Evolutionary conservation across 1,140 invertebrate genomes (phyloP), one percentile per base, ranked within the genome.

Genomic region (Meteorus sp.): DNA sequence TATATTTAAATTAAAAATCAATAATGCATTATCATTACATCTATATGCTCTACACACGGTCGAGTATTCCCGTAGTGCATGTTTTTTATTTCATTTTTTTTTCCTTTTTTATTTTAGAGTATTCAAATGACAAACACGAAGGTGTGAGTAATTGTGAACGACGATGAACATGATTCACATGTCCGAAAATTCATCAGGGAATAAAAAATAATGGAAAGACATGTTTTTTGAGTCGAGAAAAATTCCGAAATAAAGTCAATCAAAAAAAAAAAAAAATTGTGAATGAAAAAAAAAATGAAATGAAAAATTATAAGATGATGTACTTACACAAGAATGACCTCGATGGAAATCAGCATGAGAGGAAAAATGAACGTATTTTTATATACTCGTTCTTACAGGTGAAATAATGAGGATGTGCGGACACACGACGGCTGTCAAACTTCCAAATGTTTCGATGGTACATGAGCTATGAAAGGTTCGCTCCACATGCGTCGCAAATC

Each of bases 401-500:
- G 37, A 2, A 44, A 48, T 51, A 43, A 9, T 39, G 17, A 13
- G 39, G 23, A 22, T 39, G 37, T 56, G 25, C 29, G 35, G 65
- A 70, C 56, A 62, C 59, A 62, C 62, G 66, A 67, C 61, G 66
- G 61, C 63, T 77, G 79, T 86, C 84, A 89, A 81, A 90, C 88
- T 74, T 89, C 87, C 77, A 88, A 81, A 72, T 89, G 85, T 76
- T 92, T 92, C 51, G 87, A 85, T 66, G 85, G 84, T 73, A 83
- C 85, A 68, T 91, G 88, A 66, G 88, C 84, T 77, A 93, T 93
- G 78, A 98, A 98, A 29, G 95, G 95, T 82, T 97, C 95, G 72
- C 92, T 94, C 95, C 95, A 98, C 95, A 98, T 98, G 67, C 94
- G 85, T 74, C 94, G 84, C 58, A 98, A 83, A 83, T 98, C 95